These are phyloP conservation scores for Platycercus adscitus DNA, from an alignment of 2,113 vertebrate species.

Conservation along the genomic window DNA sequence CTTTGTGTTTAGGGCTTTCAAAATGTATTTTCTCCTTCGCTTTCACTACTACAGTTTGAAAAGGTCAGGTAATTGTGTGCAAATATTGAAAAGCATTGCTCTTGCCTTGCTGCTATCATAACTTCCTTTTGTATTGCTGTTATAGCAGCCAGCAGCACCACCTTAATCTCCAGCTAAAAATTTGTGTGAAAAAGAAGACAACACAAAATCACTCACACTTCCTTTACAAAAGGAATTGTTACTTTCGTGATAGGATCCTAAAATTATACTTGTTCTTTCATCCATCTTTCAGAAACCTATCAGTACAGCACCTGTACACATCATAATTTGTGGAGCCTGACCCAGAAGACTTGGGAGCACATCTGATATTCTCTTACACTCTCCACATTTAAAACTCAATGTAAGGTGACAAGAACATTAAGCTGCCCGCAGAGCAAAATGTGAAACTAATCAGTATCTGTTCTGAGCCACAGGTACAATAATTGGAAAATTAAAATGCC, in stretches of 20 bases:
- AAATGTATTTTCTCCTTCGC: not conserved
- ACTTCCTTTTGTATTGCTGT: not conserved
- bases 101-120: not conserved
- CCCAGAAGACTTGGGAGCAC: constrained; percentile 18
- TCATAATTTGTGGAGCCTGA: constrained; percentile 19
- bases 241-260: not conserved
- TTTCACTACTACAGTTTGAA: not conserved
- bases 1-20: constrained; percentile 6
- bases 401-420: constrained; percentile 76
- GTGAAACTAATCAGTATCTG: constrained; percentile 79
- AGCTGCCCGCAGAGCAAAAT: constrained; percentile 70
- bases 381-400: constrained; percentile 66
- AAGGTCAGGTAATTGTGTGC: constrained; percentile 5
- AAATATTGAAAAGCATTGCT: constrained; percentile 6
- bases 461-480: constrained; percentile 68
- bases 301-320: not conserved
- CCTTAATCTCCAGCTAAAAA: not conserved
- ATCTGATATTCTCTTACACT: constrained; percentile 32
- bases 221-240: not conserved
- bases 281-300: constrained; percentile 42
- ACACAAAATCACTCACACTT: not conserved
- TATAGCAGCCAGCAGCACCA: not conserved
- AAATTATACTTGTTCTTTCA: constrained; percentile 16
- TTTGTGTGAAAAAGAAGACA: not conserved
- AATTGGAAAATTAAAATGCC: constrained; percentile 70